Conservation (phyloP, 2,797 vertebrate species). For the Periophthalmus magnuspinnatus region DNA sequence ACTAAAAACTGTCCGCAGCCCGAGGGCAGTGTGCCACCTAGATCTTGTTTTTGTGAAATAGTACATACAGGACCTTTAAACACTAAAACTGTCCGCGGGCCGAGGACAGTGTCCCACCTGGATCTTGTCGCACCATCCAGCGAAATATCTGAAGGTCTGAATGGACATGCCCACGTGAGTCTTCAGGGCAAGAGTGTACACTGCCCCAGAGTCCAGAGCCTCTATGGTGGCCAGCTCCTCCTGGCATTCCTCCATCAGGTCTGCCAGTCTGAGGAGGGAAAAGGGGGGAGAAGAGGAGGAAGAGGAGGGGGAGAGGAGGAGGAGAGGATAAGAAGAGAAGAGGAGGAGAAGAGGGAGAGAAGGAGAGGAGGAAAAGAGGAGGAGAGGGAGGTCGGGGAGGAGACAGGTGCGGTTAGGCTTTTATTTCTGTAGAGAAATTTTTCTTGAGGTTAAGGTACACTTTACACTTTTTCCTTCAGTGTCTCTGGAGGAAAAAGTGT, state of each 20-base stretch:
- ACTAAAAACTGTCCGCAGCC: too few relatives aligned
- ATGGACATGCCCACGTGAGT: slow-evolving; percentile 92
- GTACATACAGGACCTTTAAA: too few relatives aligned
- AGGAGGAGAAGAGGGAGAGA: too few relatives aligned
- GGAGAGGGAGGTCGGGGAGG: too few relatives aligned
- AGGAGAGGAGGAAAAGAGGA: not conserved
- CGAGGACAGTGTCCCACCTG: slow-evolving; percentile 75
- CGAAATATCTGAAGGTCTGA: slow-evolving; percentile 90
- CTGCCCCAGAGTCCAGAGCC: slow-evolving; percentile 84
- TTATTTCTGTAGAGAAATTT: too few relatives aligned
- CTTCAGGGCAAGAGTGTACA: slow-evolving; percentile 89
- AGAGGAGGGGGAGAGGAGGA: not conserved
- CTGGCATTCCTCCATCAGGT: slow-evolving; percentile 88
- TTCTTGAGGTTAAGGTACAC: too few relatives aligned
- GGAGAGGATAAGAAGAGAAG: too few relatives aligned
- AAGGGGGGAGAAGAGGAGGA: not conserved
- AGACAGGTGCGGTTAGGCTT: slow-evolving; percentile 20
- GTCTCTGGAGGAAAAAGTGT: too few relatives aligned
- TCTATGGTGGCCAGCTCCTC: slow-evolving; percentile 90
- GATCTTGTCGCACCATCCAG: slow-evolving; percentile 93
- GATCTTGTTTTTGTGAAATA: too few relatives aligned
- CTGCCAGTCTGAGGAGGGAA: slow-evolving; percentile 76
- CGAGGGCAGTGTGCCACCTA: slow-evolving; percentile 75
- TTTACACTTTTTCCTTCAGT: too few relatives aligned
- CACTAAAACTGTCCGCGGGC: too few relatives aligned